phyloP scores from a whole-genome alignment of 2,113 vertebrate species.

The Apaloderma vittatum region DNA sequence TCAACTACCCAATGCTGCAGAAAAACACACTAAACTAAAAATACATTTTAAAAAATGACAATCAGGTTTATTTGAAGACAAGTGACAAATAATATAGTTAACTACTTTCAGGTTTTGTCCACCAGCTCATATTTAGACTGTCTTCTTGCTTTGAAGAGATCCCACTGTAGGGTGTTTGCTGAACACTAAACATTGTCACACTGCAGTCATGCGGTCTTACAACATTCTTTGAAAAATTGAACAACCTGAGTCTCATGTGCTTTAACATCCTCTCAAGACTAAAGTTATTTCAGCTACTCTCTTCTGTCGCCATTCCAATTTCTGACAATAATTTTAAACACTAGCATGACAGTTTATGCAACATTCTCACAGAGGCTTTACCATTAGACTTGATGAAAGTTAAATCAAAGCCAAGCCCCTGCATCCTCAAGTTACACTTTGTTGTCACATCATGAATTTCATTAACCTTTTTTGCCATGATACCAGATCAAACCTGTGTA shows the following conservation, averaged over 20 bases:
- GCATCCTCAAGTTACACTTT: neutral
- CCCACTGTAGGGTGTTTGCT: neutral
- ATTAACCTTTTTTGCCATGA: neutral
- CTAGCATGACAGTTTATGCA: neutral
- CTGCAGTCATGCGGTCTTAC: neutral
- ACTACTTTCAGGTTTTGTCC: neutral
- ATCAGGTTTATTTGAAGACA: neutral
- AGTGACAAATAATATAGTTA: neutral
- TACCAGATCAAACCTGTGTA: neutral
- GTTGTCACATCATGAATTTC: neutral
- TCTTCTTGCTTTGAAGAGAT: neutral
- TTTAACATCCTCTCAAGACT: neutral
- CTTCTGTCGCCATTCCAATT: neutral
- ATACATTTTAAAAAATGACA: rapidly evolving
- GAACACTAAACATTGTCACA: neutral
- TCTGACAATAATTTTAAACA: neutral
- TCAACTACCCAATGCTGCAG: neutral
- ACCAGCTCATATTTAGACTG: neutral
- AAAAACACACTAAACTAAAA: neutral
- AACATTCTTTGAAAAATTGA: neutral
- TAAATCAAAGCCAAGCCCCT: neutral
- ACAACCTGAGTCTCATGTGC: neutral
- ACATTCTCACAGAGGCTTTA: neutral
- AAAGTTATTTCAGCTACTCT: neutral
- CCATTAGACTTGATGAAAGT: neutral